Base-by-base conservation (phyloP, 1,140 invertebrate genomes). In the Anastatus disparis region DNA sequence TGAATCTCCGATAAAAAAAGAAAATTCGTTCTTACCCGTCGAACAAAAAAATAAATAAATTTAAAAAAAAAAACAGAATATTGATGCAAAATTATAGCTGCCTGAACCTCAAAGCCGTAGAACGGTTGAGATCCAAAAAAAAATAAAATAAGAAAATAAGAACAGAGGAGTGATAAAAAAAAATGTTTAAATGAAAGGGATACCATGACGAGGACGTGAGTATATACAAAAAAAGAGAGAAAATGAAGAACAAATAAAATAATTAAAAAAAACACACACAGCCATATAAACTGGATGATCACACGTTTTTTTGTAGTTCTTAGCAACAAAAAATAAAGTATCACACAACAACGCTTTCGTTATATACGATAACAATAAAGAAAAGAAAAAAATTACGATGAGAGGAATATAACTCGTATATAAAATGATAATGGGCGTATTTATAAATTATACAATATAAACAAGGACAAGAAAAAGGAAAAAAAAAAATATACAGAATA, bases 301-400 rank as follows among this genome's bases (percentile, higher is more conserved):
- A 56, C 35, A 13, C 29, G n/a, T n/a, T n/a, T 42, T 52, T 61
- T 61, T 69, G 44, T 69, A 61, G 56, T 27, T 53, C 58, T 61
- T 61, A 59, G 40, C 20, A 61, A 15, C 13, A 53, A 38, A 53
- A 42, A n/a, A n/a, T n/a, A n/a, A n/a, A n/a, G n/a, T n/a, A n/a
- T n/a, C n/a, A 62, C 48, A 42, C 44, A 59, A 65, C 50, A 42
- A 64, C 38, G 27, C 26, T n/a, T n/a, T 61, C 50, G n/a, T 42
- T 24, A 64, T 50, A 65, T 27, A 48, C 27, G 31, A 31, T 26
- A 46, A 24, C 20, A 44, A 20, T 52, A 31, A 63, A 55, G 44
- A 58, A 26, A 72, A 48, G 35, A 61, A n/a, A 67, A 50, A 58
- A 68, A n/a, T n/a, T n/a, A n/a, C n/a, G n/a, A n/a, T n/a, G n/a